Percentiles rank a stretch among this genome's conserved stretches.
These are phyloP conservation scores for Redunca redunca DNA, from an alignment of 2,113 vertebrate genomes.

Conservation along the genomic window DNA sequence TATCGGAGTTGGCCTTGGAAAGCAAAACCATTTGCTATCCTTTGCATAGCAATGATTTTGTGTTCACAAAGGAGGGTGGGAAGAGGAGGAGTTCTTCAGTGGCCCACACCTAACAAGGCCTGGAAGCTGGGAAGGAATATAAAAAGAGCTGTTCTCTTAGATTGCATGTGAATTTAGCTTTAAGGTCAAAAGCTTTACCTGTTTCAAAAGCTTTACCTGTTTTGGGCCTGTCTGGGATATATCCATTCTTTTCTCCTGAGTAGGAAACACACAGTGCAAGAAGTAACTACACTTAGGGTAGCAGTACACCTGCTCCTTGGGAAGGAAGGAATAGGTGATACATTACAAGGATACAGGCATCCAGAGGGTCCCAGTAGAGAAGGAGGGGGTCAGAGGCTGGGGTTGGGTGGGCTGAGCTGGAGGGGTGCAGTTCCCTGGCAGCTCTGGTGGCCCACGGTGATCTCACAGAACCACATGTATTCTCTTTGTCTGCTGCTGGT, in stretches of 20 bases:
- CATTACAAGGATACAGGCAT: not conserved
- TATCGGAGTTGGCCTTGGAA: not conserved
- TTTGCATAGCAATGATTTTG: not conserved
- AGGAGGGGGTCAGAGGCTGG: not conserved
- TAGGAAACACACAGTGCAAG: not conserved
- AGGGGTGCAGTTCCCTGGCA: not conserved
- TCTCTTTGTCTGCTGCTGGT: slow-evolving; percentile 7
- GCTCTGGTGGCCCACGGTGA: not conserved
- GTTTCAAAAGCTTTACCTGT: not conserved
- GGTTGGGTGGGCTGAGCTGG: not conserved
- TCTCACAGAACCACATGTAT: not conserved
- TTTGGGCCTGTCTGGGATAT: not conserved
- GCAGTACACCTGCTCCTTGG: not conserved
- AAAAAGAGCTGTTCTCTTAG: not conserved
- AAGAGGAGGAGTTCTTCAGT: not conserved
- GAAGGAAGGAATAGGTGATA: not conserved
- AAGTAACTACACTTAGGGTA: not conserved
- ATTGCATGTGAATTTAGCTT: not conserved
- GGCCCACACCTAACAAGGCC: not conserved
- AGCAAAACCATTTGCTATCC: not conserved
- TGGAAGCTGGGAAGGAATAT: not conserved
- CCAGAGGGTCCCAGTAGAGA: not conserved
- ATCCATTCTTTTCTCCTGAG: not conserved
- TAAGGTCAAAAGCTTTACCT: not conserved
- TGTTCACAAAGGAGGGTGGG: not conserved